phyloP scores from a whole-genome alignment of 2,113 vertebrate species.

The Megalops atlanticus region DNA sequence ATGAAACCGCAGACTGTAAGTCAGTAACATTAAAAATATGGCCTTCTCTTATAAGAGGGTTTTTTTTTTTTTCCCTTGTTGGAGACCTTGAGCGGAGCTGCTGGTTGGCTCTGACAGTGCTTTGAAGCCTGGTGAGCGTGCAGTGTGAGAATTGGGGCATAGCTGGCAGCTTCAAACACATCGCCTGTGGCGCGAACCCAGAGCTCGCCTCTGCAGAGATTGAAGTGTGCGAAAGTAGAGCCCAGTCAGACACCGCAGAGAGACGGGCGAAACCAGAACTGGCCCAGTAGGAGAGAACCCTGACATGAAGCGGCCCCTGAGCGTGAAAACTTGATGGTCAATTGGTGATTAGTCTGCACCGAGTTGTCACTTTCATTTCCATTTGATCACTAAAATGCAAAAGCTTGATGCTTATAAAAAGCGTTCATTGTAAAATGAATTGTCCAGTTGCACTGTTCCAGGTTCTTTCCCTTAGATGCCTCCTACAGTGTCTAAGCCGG shows the following conservation, averaged over 20 bases:
- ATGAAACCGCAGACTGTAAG: too few species aligned
- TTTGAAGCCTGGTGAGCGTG: conserved; percentile 33
- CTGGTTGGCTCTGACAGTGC: conserved; percentile 17
- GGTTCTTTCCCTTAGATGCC: too few species aligned
- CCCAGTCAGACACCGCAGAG: conserved; percentile 4
- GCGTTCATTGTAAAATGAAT: too few species aligned
- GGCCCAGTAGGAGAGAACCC: too few species aligned
- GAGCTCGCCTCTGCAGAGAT: neutral
- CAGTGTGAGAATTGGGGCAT: conserved; percentile 11
- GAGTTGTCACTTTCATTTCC: too few species aligned
- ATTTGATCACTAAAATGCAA: too few species aligned
- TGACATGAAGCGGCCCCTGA: too few species aligned
- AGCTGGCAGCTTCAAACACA: conserved; percentile 38
- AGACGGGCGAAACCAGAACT: neutral
- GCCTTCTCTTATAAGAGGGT: neutral
- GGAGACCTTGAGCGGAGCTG: neutral
- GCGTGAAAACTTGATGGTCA: too few species aligned
- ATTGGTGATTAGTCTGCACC: too few species aligned
- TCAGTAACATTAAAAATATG: neutral
- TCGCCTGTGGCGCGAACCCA: conserved; percentile 16
- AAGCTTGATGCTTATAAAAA: too few species aligned
- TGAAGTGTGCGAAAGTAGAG: conserved; percentile 9
- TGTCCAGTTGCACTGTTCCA: too few species aligned
- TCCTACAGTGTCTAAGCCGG: too few species aligned
- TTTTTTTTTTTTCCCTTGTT: neutral